Evolutionary conservation across 2,797 vertebrate genomes (phyloP), one percentile per base, ranked within the genome.

Genomic region (Mastacembelus armatus): DNA sequence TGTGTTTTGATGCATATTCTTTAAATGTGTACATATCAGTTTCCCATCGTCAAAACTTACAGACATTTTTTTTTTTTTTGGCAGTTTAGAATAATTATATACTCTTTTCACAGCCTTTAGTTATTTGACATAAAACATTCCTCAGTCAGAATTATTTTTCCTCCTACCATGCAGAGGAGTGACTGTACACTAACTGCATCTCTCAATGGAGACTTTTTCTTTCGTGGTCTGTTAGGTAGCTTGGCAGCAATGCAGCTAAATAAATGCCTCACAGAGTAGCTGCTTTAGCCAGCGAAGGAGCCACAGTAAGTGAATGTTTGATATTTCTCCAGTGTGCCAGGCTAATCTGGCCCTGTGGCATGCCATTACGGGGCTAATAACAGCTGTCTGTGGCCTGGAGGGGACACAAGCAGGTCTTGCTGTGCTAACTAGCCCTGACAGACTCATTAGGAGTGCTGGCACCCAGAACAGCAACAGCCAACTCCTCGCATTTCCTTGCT

Each of bases 341-440:
- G 80, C 90, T 92, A 92, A 93, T 92, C 89, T 91, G 86, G 91
- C 91, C 90, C 92, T 76, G 87, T 92, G 91, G 93, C 91, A 92
- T 90, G 91, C 93, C 90, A 94, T 93, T 94, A 94, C 82, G 78
- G 87, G 87, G 91, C 93, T 94, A 94, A 94, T 94, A 93, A 94
- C 93, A 92, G 92, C 91, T 94, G 93, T 93, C 93, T 89, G 85
- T 77, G 85, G 91, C 88, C 90, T 81, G 82, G 84, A 89, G 87
- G 84, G 91, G 91, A 88, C 88, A 85, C 84, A 80, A 81, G 81
- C 75, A 78, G 85, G 67, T 76, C 85, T 75, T 84, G 89, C 86
- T 88, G 82, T 74, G 73, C 89, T 94, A 93, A 94, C 92, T 87
- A 89, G 90, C 88, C 90, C 91, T 93, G 93, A 94, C 93, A 94